These are phyloP conservation scores for Zaprionus africanus DNA, from an alignment of 1,140 invertebrate species.

Conservation along the genomic window DNA sequence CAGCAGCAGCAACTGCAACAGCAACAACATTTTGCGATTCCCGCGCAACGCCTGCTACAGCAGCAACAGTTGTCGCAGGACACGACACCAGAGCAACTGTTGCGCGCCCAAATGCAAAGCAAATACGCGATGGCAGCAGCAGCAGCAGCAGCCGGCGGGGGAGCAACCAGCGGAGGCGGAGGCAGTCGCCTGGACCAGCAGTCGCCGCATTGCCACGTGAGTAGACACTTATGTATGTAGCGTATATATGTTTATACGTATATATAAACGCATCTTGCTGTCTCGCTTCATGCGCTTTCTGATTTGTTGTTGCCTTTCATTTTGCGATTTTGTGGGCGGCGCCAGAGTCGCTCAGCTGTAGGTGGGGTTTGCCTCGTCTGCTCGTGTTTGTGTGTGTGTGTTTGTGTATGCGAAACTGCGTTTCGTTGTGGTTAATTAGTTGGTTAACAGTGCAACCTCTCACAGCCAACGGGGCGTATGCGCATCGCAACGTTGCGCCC, in stretches of 20 bases:
- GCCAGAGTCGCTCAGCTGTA: constrained; percentile 34
- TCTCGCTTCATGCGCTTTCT: constrained; percentile 52
- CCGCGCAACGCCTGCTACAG: constrained; percentile 47
- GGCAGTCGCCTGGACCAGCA: constrained; percentile 24
- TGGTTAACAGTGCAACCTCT: neutral
- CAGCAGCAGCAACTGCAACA: constrained; percentile 33
- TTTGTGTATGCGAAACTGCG: neutral
- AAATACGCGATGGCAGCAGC: neutral
- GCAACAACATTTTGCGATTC: constrained; percentile 50
- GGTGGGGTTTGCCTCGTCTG: constrained; percentile 30
- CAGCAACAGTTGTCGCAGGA: constrained; percentile 39
- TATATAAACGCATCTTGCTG: constrained; percentile 19
- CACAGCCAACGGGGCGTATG: constrained; percentile 40
- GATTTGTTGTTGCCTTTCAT: constrained; percentile 66
- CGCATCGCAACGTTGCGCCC: constrained; percentile 16
- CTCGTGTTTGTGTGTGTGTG: constrained; percentile 12
- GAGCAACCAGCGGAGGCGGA: constrained; percentile 7
- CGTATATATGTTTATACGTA: neutral
- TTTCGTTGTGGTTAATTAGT: constrained; percentile 9
- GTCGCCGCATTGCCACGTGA: constrained; percentile 36
- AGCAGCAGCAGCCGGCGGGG: neutral
- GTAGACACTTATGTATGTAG: constrained; percentile 8
- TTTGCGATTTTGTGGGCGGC: constrained; percentile 71
- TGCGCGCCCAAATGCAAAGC: constrained; percentile 7
- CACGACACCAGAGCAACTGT: constrained; percentile 10